phyloP scores from a whole-genome alignment of 2,113 vertebrate genomes.

The western clawed frog (Xenopus tropicalis) region UCB_Xtro_10.0 CM004447.2:41292001-41292500 shows the following conservation, averaged over 20 bases:
- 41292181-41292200: conserved; percentile 66
- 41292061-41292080: neutral
- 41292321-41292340: conserved; percentile 51
- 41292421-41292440: neutral
- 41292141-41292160: conserved; percentile 53
- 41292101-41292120: neutral
- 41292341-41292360: conserved; percentile 49
- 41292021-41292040: conserved; percentile 1
- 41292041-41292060: neutral
- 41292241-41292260: conserved; percentile 52
- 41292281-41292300: conserved; percentile 48
- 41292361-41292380: conserved; percentile 55
- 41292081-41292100: conserved; percentile 16
- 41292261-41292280: conserved; percentile 37
- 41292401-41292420: conserved; percentile 20
- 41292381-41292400: conserved; percentile 41
- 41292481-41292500: too few relatives aligned
- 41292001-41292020: neutral
- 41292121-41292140: conserved; percentile 20
- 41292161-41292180: conserved; percentile 64
- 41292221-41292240: conserved; percentile 63
- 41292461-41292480: too few relatives aligned
- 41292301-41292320: conserved; percentile 54
- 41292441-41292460: too few relatives aligned
- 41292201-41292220: conserved; percentile 65